Percentiles rank a stretch among this genome's conserved stretches.
phyloP scores from a whole-genome alignment of 2,888 invertebrate genomes.

The Dicyrtomina minuta region DNA sequence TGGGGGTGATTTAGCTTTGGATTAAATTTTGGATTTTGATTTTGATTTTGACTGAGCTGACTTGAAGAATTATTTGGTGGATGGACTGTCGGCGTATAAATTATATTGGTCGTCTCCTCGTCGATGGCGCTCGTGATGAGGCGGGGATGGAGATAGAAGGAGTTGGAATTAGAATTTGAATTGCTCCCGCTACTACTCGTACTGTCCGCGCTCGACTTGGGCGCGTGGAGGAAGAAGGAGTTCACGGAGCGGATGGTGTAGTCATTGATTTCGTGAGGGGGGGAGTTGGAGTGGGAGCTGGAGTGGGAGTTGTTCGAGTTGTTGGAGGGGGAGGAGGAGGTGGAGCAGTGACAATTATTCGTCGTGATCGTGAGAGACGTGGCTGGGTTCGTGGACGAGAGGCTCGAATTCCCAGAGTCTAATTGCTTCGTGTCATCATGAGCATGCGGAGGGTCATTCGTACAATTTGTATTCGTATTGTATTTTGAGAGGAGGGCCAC shows the following conservation, averaged over 20 bases:
- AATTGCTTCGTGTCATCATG: slow-evolving; percentile 16
- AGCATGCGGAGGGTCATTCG: neutral
- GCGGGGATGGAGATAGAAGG: slow-evolving; percentile 48
- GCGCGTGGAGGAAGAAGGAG: slow-evolving; percentile 52
- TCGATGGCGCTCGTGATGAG: slow-evolving; percentile 4
- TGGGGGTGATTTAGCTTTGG: neutral
- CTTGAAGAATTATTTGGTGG: too few species aligned
- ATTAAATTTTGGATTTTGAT: too few species aligned
- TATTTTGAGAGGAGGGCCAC: slow-evolving; percentile 26
- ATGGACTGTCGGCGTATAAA: too few species aligned
- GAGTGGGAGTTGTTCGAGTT: slow-evolving; percentile 39
- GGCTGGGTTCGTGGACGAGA: slow-evolving; percentile 49
- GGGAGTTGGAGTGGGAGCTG: slow-evolving; percentile 27
- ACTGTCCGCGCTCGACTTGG: slow-evolving; percentile 33
- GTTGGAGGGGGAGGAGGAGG: slow-evolving; percentile 40
- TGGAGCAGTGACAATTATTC: slow-evolving; percentile 41
- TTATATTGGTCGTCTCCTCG: neutral
- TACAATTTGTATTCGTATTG: neutral
- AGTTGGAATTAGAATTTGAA: slow-evolving; percentile 44
- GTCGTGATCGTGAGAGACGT: slow-evolving; percentile 14
- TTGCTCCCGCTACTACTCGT: slow-evolving; percentile 36
- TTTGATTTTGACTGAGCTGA: too few species aligned
- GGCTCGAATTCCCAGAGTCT: slow-evolving; percentile 49
- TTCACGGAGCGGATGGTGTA: slow-evolving; percentile 31
- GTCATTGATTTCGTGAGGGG: slow-evolving; percentile 17